Base-by-base conservation (phyloP, 2,888 invertebrate genomes). In the Tipula lateralis region DNA sequence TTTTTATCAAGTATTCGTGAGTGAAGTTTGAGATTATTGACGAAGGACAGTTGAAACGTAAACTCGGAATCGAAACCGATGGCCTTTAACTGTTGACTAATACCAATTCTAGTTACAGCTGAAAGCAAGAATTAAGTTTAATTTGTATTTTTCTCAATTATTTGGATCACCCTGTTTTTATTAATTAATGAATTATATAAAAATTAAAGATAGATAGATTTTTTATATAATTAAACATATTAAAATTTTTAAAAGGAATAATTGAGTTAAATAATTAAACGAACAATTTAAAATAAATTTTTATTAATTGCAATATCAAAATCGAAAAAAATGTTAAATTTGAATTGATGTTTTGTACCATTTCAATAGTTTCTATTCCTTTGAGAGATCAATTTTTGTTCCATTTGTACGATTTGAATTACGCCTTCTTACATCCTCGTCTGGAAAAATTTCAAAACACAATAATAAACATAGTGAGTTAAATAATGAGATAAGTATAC, bases 371-470 rank as follows among this genome's bases (percentile, higher is more conserved):
- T 66, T 66, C 66, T 85, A 85, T 84, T 85, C 84, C 84, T 85
- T 50, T 34, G 85, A 84, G 44, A 85, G 84, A 84, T 85, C 85
- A 32, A 84, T 85, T 84, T 85, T 85, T n/a, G 86, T 85, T 84
- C 86, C 86, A 83, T 86, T 86, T 50, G 85, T 85, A 85, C 85
- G 85, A 84, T 85, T 86, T 39, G 84, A 84, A 83, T 81, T 86
- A 85, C 85, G 84, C 85, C 66, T 66, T 24, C 85, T 36, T 84
- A 85, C 83, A 85, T 85, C 85, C 34, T 85, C 85, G 85, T 86
- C 86, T 86, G 86, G 6, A 86, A 86, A 66, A 12, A 66, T 66
- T 66, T 19, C 66, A 66, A 85, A 85, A 85, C 84, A 83, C 83
- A 84, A 85, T 34, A 83, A 83, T 83, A 83, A 83, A 19, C 4